phyloP scores from a whole-genome alignment of 2,113 vertebrate genomes.

The Hippocampus guttulatus region DNA sequence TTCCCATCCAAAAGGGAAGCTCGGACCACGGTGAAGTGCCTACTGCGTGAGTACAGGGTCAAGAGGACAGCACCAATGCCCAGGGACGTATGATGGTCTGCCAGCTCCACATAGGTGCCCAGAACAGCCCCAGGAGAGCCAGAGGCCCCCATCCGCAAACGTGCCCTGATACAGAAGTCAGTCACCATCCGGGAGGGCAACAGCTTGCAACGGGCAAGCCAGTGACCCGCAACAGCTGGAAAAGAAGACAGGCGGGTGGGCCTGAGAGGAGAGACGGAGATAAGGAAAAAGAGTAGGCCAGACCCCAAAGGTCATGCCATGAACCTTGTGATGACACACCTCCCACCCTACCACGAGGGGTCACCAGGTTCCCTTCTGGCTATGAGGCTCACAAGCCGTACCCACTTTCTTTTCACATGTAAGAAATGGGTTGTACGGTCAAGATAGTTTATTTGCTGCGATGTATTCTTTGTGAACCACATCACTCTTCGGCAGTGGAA shows the following conservation, averaged over 20 bases:
- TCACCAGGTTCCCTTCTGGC: too few relatives aligned
- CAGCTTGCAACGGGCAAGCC: neutral
- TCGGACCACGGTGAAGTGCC: neutral
- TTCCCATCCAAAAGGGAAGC: neutral
- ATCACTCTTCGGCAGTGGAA: too few relatives aligned
- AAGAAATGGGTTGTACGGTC: too few relatives aligned
- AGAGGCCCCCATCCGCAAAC: neutral
- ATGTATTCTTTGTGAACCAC: too few relatives aligned
- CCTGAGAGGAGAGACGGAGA: constrained; percentile 10
- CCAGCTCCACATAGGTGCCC: neutral
- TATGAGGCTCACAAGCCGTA: too few relatives aligned
- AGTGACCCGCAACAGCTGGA: neutral
- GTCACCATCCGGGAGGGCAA: neutral
- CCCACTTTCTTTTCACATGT: too few relatives aligned
- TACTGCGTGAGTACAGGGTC: neutral
- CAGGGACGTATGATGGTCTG: neutral
- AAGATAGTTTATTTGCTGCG: too few relatives aligned
- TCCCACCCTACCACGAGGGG: too few relatives aligned
- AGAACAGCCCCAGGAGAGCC: too few relatives aligned
- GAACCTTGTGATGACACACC: too few relatives aligned
- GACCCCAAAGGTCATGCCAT: too few relatives aligned
- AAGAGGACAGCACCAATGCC: neutral
- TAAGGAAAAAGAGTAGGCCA: too few relatives aligned
- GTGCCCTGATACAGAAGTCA: neutral
- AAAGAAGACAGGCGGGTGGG: neutral